A percentile compares a stretch with the other conserved stretches of the same genome.
Conservation (phyloP, 64 coral and sea anemone genomes). For the Exaiptasia diaphana region DNA sequence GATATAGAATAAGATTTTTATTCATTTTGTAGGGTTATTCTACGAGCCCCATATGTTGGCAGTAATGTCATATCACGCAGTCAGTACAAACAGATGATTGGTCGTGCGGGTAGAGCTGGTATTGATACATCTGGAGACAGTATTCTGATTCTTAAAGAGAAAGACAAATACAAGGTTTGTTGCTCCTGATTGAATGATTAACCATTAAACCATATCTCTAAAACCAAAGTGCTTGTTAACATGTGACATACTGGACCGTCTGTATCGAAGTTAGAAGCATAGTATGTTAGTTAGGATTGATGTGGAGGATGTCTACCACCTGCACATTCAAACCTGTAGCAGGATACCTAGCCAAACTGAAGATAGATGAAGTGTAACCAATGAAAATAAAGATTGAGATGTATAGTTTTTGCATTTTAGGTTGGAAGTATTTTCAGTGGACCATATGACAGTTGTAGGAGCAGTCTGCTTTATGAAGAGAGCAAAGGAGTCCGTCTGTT, state of each 20-base stretch:
- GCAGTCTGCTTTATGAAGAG: conserved; percentile 59
- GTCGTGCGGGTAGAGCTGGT: conserved; percentile 88
- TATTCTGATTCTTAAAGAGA: conserved; percentile 78
- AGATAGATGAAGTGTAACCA: too few species aligned
- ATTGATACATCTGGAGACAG: conserved; percentile 97
- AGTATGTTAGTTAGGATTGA: too few species aligned
- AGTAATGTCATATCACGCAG: conserved; percentile 57
- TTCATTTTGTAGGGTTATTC: conserved; percentile 66
- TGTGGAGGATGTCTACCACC: too few species aligned
- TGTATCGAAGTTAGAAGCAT: neutral
- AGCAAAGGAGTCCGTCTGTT: conserved; percentile 71
- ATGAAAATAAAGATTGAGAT: too few species aligned
- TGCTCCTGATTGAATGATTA: neutral
- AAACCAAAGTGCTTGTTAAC: too few species aligned
- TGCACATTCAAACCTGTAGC: too few species aligned
- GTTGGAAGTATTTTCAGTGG: conserved; percentile 73
- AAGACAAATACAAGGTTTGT: conserved; percentile 69
- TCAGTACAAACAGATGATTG: conserved; percentile 99
- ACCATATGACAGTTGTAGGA: conserved; percentile 75
- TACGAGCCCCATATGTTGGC: conserved; percentile 90
- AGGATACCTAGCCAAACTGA: too few species aligned
- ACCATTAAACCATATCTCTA: too few species aligned
- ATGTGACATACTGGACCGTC: too few species aligned
- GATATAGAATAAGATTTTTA: too few species aligned
- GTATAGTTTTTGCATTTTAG: conserved; percentile 21